phyloP scores from a whole-genome alignment of 2,113 vertebrate species.

The Hyperopisus bebe region DNA sequence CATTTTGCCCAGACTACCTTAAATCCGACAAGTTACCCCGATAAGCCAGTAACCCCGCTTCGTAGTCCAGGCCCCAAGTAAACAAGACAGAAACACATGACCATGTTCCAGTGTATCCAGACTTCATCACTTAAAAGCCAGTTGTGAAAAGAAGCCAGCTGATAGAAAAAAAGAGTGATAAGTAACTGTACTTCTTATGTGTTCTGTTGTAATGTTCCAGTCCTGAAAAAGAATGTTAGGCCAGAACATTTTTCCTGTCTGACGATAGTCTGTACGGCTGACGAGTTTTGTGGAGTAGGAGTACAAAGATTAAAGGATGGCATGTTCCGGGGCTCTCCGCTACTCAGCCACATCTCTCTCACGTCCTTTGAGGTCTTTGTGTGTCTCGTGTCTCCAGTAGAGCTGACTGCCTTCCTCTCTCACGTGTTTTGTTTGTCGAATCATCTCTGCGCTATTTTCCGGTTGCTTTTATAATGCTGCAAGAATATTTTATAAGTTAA shows the following conservation, averaged over 20 bases:
- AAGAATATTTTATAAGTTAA: background rate
- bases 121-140: background rate
- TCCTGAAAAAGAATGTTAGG: background rate
- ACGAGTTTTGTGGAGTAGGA: background rate
- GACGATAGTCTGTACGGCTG: background rate
- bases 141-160: background rate
- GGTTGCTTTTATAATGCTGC: background rate
- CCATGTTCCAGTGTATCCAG: background rate
- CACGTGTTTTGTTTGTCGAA: background rate
- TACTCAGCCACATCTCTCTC: background rate
- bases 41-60: too few species aligned
- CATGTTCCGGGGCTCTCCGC: background rate
- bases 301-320: background rate
- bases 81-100: background rate
- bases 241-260: background rate
- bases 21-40: too few species aligned
- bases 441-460: background rate
- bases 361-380: background rate
- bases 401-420: background rate
- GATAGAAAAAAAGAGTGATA: background rate
- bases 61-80: background rate
- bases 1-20: too few species aligned
- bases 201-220: background rate
- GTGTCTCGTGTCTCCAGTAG: background rate
- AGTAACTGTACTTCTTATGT: background rate